Base-by-base conservation (phyloP, 2,888 invertebrate genomes). In the Dryococelus australis region DNA sequence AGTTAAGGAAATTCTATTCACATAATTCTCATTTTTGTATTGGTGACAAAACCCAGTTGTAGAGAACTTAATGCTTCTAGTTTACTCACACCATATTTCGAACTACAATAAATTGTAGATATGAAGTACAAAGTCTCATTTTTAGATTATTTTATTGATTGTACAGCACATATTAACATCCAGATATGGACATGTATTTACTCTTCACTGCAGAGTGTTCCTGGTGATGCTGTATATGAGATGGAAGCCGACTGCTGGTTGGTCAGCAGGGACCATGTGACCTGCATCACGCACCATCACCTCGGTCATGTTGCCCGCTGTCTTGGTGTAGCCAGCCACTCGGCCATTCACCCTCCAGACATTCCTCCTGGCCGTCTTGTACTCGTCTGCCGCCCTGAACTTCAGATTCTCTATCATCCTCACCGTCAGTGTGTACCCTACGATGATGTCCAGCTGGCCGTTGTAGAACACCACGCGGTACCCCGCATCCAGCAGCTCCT, bases 401-500 rank as follows among this genome's bases (percentile, higher is more conserved):
- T 90, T 88, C 8, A 93, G 90, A 12, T 90, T 90, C 88, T 91
- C 89, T 13, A 93, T 89, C 89, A 92, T 92, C 27, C 91, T 91
- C 88, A 92, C 92, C 0, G 93, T 92, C 88, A 93, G 90, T 0
- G 92, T 92, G 27, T 92, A 91, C 12, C 92, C 92, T 12, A 93
- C 91, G 43, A 93, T 92, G 86, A 93, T 91, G 90, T 93, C 93
- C 89, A 93, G 90, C 90, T 93, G 93, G 0, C 93, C 93, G 87
- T 91, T 93, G 90, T 93, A 93, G 87, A 92, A 90, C 90, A 93
- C 89, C 43, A 93, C 92, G 90, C 86, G 87, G 65, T 88, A 90
- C 35, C 83, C 83, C 78, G 94, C 93, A 88, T 94, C 94, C 24
- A 95, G 90, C 6, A 95, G 90, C 87, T 93, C 93, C 89, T 94